Conservation (phyloP, 2,797 vertebrate genomes). For the Rhadinocentrus ornatus region DNA sequence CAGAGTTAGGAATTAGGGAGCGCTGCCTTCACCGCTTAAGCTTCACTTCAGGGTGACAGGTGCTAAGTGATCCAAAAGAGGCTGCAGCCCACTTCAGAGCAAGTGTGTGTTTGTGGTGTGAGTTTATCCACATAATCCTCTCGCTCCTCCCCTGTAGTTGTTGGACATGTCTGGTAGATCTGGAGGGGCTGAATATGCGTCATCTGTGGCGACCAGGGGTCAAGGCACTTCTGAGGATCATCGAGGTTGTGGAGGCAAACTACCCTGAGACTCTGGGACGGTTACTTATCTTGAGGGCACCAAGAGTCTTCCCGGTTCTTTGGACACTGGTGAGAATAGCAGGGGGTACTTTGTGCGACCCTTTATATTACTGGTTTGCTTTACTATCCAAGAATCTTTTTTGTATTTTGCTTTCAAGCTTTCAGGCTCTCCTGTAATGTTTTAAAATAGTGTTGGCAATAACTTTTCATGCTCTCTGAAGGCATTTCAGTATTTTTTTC, state of each 20-base stretch:
- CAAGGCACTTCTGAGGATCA: constrained; percentile 91
- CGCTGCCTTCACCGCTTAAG: constrained; percentile 55
- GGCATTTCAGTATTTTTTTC: not conserved
- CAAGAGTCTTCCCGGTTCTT: constrained; percentile 94
- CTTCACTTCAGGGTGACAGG: constrained; percentile 46
- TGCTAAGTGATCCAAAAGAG: constrained; percentile 52
- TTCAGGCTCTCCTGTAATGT: not conserved
- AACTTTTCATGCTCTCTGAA: no score
- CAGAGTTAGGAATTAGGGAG: constrained; percentile 50
- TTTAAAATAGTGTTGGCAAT: not conserved
- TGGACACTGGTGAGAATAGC: constrained; percentile 92
- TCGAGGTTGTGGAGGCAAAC: constrained; percentile 90
- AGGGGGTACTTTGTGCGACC: not conserved
- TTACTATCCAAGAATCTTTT: not conserved
- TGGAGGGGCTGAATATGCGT: constrained; percentile 96
- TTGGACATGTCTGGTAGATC: constrained; percentile 96
- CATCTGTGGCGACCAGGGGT: constrained; percentile 95
- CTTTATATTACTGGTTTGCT: not conserved
- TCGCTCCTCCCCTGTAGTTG: constrained; percentile 69
- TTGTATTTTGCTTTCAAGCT: not conserved
- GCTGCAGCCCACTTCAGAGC: constrained; percentile 10
- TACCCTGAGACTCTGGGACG: constrained; percentile 89
- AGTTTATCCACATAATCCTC: constrained; percentile 34
- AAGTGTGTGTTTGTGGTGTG: constrained; percentile 5
- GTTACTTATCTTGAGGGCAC: constrained; percentile 91